Evolutionary conservation across 2,113 vertebrate species (phyloP), one percentile per base, ranked within the genome.

Genomic region (Condylura cristata): DNA sequence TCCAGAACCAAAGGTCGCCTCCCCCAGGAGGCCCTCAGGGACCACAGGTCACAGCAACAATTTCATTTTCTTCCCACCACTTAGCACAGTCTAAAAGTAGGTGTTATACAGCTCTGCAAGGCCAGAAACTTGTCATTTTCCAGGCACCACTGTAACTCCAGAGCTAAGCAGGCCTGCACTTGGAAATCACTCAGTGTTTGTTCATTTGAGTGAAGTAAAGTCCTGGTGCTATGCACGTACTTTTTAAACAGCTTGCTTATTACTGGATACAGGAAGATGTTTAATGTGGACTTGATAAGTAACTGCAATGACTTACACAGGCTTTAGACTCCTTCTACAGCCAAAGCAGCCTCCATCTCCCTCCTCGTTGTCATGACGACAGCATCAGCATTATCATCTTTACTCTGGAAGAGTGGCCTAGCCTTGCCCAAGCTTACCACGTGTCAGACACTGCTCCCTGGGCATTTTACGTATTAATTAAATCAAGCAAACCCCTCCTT

Each of bases 1-100:
- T 34, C 37, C 39, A 51, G n/a, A 30, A 44, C 60, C 93, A 41
- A 96, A 82, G 8, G 39, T 74, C 79, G 79, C 79, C 91, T 95
- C 61, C 72, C 88, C 74, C 53, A 41, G 60, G 78, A 79, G 39
- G 65, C 10, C 56, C 75, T 65, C 82, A 11, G 0, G 20, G 61
- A 65, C 87, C 58, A 63, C 22, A 60, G 3, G 37, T 79, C 92
- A 14, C 65, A 26, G 75, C 16, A 56, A 5, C 9, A 6, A n/a
- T 39, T 86, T 85, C 61, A 12, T 79, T 76, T 80, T 60, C 48
- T 88, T 56, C 20, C 66, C 30, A 41, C 8, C 3, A 34, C n/a
- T 89, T 83, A 65, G 32, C 28, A 53, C 39, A 46, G 76, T 91
- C 22, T 41, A 26, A 76, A 91, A 17, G 12, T 24, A 17, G 13